Percentiles rank a stretch among this genome's conserved stretches.
phyloP scores from a whole-genome alignment of 64 coral and sea anemone species.

The Montipora efflorescens region DNA sequence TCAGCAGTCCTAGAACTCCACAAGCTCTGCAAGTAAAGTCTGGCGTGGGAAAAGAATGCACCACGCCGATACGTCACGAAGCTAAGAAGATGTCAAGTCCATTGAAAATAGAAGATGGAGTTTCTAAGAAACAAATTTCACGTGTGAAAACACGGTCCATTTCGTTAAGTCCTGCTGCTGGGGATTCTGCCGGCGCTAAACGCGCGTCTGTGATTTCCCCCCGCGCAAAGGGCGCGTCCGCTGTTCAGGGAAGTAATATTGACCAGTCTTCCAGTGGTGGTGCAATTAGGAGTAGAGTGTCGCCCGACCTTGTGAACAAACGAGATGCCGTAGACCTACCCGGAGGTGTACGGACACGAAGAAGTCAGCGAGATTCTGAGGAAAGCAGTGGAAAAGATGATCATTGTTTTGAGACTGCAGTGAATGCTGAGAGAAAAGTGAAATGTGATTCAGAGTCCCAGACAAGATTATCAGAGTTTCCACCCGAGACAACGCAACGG shows the following conservation, averaged over 20 bases:
- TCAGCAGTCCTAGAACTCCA: not conserved
- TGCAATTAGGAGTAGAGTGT: not conserved
- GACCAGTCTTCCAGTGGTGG: too few species aligned
- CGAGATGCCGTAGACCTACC: not conserved
- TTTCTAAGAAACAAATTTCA: not conserved
- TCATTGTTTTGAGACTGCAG: not conserved
- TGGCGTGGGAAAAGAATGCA: not conserved
- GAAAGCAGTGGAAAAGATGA: constrained; percentile 16
- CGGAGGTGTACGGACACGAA: not conserved
- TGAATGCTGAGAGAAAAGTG: not conserved
- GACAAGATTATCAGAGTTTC: not conserved
- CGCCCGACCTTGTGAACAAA: not conserved
- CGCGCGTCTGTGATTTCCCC: not conserved
- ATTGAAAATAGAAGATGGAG: not conserved
- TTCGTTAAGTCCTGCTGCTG: not conserved
- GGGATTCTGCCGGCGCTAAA: too few species aligned
- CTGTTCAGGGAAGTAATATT: not conserved
- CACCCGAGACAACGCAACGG: not conserved
- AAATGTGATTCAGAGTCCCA: not conserved
- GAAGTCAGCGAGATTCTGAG: not conserved
- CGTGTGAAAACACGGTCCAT: not conserved
- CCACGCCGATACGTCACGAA: not conserved
- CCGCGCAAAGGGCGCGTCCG: not conserved
- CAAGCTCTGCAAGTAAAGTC: not conserved
- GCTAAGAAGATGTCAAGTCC: not conserved